Base-by-base conservation (phyloP, 2,888 invertebrate genomes). In the Calliopum simillimum region DNA sequence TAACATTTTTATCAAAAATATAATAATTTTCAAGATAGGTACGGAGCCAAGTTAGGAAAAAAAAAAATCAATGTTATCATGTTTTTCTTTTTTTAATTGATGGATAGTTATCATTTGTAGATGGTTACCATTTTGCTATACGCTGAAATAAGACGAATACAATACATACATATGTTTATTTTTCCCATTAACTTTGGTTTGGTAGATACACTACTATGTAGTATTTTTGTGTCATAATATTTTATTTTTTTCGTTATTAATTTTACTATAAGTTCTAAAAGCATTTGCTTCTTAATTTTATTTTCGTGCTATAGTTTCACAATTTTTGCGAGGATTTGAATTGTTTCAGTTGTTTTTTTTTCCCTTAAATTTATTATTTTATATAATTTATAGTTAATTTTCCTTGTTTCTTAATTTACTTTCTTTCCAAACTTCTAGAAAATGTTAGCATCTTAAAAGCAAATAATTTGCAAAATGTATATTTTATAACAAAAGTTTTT, bases 391-490 rank as follows among this genome's bases (percentile, higher is more conserved):
- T 33, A 33, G 33, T 6, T 33, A 33, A 33, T 33, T 33, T 33
- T 33, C 33, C 33, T 33, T 33, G 33, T 33, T 5, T 33, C 8
- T 33, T 8, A 4, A 33, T 33, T 2, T 33, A 33, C 4, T 33
- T 33, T 33, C 33, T 3, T 33, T 33, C n/a, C 33, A 4, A 33
- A 33, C 33, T 33, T 6, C 33, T 33, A 33, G 33, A 33, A 33
- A 33, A 33, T 33, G 33, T 33, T 33, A 33, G 33, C 33, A 33
- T 33, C 33, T 33, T 46, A 43, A 62, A 62, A 44, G 13, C 21
- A 43, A 62, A 43, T 19, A 43, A 62, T 6, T 55, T 43, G 64
- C 53, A 66, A 61, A 70, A 70, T 69, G 69, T 63, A 72, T 72
- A 61, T 58, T 55, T 16, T 43, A 33, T 33, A 33, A 33, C 33